A percentile compares a stretch with the other conserved stretches of the same genome.
phyloP scores from a whole-genome alignment of 2,797 vertebrate genomes.

The Trematomus bernacchii region DNA sequence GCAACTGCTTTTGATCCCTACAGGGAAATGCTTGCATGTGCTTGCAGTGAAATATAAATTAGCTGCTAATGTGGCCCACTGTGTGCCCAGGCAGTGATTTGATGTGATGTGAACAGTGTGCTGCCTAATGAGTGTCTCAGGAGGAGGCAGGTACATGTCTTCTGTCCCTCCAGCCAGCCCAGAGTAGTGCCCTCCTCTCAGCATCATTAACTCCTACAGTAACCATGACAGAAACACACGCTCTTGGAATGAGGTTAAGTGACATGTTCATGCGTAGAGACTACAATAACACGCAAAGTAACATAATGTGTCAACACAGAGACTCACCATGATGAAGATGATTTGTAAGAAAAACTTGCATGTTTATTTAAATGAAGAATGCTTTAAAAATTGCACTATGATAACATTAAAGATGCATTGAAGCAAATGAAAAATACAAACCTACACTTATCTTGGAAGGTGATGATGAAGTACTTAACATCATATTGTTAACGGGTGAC shows the following conservation, averaged over 20 bases:
- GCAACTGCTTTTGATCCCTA: slow-evolving; percentile 31
- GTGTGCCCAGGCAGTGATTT: slow-evolving; percentile 42
- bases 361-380: slow-evolving; percentile 12
- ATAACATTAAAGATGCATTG: slow-evolving; percentile 2
- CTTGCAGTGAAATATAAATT: slow-evolving; percentile 51
- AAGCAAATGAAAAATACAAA: slow-evolving; percentile 14
- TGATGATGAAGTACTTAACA: slow-evolving; percentile 32
- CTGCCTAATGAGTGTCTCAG: slow-evolving; percentile 78
- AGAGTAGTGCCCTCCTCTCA: slow-evolving; percentile 70
- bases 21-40: slow-evolving; percentile 34
- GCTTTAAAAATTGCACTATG: neutral
- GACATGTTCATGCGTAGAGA: slow-evolving; percentile 37
- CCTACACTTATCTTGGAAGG: neutral
- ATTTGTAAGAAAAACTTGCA: slow-evolving; percentile 19
- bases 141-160: slow-evolving; percentile 76
- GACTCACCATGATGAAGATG: slow-evolving; percentile 26
- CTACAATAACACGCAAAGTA: slow-evolving; percentile 40
- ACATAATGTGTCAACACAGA: slow-evolving; percentile 40
- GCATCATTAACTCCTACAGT: slow-evolving; percentile 77
- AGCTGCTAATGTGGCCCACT: slow-evolving; percentile 46
- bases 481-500: slow-evolving; percentile 61
- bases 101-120: slow-evolving; percentile 56
- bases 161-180: slow-evolving; percentile 69
- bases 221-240: slow-evolving; percentile 67
- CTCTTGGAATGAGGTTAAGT: slow-evolving; percentile 59